Percentiles rank a stretch among this genome's conserved stretches.
Evolutionary conservation across 2,888 invertebrate species (phyloP).

Genomic region (Drosophila subsilvestris): DNA sequence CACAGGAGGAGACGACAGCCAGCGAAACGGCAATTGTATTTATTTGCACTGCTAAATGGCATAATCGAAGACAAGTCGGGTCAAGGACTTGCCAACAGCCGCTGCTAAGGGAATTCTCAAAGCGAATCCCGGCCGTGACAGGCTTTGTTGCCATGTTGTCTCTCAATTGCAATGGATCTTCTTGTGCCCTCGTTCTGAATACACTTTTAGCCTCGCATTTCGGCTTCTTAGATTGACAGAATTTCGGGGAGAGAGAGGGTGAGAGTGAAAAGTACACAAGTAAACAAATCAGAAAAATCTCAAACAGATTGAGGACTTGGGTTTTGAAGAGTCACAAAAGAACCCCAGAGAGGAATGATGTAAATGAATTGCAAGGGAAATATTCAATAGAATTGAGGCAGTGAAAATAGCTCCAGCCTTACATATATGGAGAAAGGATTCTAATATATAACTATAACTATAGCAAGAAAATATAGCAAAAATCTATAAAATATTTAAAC

Average conservation of each 20-base stretch:
- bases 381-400: too few relatives aligned
- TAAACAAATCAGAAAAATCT: conserved; percentile 10
- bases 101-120: conserved; percentile 4
- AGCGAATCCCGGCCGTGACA: conserved; percentile 12
- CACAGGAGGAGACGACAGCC: conserved; percentile 16
- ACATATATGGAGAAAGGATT: neutral
- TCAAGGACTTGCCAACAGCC: conserved; percentile 27
- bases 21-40: conserved; percentile 68
- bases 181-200: neutral
- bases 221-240: conserved; percentile 5
- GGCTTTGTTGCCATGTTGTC: conserved; percentile 30
- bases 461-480: too few relatives aligned
- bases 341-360: too few relatives aligned
- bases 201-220: neutral
- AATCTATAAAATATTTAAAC: too few relatives aligned
- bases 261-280: neutral
- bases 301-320: neutral
- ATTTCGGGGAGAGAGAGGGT: neutral
- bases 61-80: conserved; percentile 65
- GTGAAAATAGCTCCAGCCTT: too few relatives aligned
- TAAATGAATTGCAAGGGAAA: neutral
- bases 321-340: neutral
- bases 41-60: conserved; percentile 77
- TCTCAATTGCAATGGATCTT: conserved; percentile 18
- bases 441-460: too few relatives aligned